These are phyloP conservation scores for Rhipidura dahli DNA, from an alignment of 2,113 vertebrate genomes.

Conservation along the genomic window DNA sequence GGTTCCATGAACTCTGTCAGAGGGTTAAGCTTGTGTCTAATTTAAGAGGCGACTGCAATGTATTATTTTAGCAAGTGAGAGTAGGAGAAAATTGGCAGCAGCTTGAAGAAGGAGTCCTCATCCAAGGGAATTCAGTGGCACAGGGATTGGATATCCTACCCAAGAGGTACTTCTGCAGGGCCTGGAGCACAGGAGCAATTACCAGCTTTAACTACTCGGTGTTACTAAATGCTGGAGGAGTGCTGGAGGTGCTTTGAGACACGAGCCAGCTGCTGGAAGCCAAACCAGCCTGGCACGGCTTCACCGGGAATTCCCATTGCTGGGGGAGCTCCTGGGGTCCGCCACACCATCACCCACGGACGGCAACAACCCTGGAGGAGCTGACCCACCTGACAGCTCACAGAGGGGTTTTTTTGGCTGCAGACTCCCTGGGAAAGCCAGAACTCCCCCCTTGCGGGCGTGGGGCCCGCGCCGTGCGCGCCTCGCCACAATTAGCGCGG, in stretches of 20 bases:
- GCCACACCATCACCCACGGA: fast-evolving
- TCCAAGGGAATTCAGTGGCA: neutral
- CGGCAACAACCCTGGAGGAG: neutral
- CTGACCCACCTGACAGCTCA: neutral
- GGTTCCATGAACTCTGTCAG: neutral
- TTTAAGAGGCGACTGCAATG: neutral
- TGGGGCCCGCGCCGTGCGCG: fast-evolving
- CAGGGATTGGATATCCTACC: neutral
- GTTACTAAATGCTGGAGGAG: neutral
- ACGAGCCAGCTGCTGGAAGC: neutral
- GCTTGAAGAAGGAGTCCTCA: neutral
- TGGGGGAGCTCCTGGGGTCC: neutral
- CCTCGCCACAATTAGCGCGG: neutral
- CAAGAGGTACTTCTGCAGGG: neutral
- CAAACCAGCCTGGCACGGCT: neutral
- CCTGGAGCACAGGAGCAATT: neutral
- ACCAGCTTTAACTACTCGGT: neutral
- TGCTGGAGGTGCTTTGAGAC: neutral
- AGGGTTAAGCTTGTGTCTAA: neutral
- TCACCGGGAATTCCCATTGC: neutral
- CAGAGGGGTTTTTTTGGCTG: neutral
- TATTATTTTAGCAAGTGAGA: neutral
- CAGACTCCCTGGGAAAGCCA: neutral
- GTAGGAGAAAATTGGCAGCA: neutral
- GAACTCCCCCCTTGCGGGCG: neutral